These are phyloP conservation scores for Neomorphus geoffroyi DNA, from an alignment of 2,797 vertebrate genomes.

Conservation along the genomic window DNA sequence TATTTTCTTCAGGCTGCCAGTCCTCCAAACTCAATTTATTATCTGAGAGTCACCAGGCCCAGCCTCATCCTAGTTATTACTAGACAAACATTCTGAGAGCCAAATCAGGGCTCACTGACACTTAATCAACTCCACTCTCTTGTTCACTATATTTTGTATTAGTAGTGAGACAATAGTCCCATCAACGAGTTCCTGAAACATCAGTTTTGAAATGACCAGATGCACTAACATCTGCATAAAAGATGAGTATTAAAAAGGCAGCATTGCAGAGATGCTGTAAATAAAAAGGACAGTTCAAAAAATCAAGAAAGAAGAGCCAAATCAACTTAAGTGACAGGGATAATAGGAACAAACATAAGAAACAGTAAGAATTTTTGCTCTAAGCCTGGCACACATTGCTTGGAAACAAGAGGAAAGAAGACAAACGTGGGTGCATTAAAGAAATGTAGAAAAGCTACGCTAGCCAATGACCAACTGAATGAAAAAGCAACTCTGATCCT, in stretches of 20 bases:
- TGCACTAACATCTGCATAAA: neutral
- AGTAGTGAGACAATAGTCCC: neutral
- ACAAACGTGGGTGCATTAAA: neutral
- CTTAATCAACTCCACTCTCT: neutral
- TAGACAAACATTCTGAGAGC: neutral
- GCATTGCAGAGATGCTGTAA: neutral
- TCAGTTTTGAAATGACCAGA: neutral
- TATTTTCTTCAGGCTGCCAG: neutral
- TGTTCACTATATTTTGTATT: neutral
- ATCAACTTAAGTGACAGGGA: neutral
- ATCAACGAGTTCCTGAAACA: neutral
- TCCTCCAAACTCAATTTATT: slow-evolving; percentile 6
- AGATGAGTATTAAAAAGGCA: neutral
- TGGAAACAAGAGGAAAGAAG: neutral
- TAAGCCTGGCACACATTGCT: neutral
- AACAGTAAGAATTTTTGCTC: neutral
- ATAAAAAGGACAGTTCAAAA: neutral
- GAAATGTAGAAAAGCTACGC: neutral
- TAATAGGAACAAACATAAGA: neutral
- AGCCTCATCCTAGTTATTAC: neutral
- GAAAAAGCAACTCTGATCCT: neutral
- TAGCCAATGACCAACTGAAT: neutral
- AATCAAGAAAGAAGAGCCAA: neutral
- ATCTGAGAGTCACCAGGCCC: neutral
- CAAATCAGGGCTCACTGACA: neutral